Conservation (phyloP, 2,113 vertebrate species). For the Dolichallabes microphthalmus region DNA sequence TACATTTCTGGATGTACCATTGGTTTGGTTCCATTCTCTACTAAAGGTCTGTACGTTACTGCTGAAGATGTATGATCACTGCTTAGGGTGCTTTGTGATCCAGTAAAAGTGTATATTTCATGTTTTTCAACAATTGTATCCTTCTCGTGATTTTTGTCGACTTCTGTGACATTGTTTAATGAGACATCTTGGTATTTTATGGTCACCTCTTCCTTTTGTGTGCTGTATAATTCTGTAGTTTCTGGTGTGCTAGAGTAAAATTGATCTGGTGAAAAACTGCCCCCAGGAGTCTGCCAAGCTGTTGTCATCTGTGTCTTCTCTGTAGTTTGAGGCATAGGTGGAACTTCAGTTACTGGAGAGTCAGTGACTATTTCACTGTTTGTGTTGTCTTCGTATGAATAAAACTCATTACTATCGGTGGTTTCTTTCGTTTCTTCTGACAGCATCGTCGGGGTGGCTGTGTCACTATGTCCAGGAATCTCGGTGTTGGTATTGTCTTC, state of each 20-base stretch:
- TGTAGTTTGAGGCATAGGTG: conserved; percentile 49
- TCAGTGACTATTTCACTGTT: conserved; percentile 57
- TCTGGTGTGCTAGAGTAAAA: conserved; percentile 22
- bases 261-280: conserved; percentile 37
- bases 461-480: background rate
- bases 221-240: conserved; percentile 15
- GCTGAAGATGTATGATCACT: conserved; percentile 21
- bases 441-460: background rate
- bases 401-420: conserved; percentile 3
- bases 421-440: background rate
- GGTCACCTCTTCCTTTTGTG: background rate
- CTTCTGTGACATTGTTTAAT: conserved; percentile 41
- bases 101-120: conserved; percentile 14
- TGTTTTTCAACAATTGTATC: background rate
- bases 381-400: conserved; percentile 47
- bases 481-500: conserved; percentile 31
- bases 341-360: conserved; percentile 39
- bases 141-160: background rate
- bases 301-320: conserved; percentile 51
- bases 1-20: conserved; percentile 26
- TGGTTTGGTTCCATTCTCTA: conserved; percentile 20
- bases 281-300: conserved; percentile 44
- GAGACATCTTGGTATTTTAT: conserved; percentile 9
- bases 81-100: conserved; percentile 32
- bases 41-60: conserved; percentile 8